Conservation (phyloP, 2,113 vertebrate genomes). For the Archilochus colubris region DNA sequence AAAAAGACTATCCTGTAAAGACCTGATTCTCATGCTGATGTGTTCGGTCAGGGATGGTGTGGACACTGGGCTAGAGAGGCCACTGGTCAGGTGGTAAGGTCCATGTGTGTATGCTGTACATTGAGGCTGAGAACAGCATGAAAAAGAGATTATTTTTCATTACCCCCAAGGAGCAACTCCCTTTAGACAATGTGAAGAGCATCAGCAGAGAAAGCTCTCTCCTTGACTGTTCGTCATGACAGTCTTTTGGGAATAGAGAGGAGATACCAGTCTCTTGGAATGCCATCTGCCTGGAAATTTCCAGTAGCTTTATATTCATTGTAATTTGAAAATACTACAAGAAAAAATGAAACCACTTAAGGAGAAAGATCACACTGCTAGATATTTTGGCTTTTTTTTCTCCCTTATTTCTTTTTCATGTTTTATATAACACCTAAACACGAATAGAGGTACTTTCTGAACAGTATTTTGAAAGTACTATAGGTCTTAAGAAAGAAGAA, state of each 20-base stretch:
- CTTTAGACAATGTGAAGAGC: background rate
- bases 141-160: background rate
- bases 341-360: background rate
- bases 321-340: background rate
- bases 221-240: background rate
- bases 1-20: background rate
- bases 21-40: background rate
- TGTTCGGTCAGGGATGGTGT: background rate
- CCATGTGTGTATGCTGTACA: background rate
- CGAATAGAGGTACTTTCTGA: background rate
- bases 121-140: background rate
- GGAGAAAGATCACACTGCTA: background rate
- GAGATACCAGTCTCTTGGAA: background rate
- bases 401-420: background rate
- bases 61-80: background rate
- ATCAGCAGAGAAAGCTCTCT: background rate
- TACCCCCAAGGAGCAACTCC: background rate
- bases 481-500: background rate
- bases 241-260: background rate
- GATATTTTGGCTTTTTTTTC: background rate
- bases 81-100: fast-evolving
- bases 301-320: background rate
- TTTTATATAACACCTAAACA: background rate
- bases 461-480: background rate
- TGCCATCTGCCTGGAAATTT: background rate